phyloP scores from a whole-genome alignment of 2,113 vertebrate species.

The Capreolus pygargus region DNA sequence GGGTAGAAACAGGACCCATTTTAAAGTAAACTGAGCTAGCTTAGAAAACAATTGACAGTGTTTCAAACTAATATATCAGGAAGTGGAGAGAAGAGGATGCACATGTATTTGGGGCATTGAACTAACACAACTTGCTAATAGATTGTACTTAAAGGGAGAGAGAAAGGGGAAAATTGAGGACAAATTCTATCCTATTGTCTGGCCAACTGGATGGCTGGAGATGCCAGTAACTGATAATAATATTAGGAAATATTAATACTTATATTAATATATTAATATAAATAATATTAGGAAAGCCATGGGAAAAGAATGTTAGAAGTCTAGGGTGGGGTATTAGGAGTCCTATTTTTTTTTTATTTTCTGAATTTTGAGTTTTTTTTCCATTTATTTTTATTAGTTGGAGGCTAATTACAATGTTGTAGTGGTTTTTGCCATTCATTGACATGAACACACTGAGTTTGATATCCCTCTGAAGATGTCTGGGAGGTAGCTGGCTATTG shows the following conservation, averaged over 20 bases:
- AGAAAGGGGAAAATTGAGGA: background rate
- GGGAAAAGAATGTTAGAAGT: background rate
- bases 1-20: background rate
- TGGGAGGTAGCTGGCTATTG: background rate
- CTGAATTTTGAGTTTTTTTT: no score
- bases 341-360: background rate
- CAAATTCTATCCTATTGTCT: background rate
- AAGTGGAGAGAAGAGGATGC: background rate
- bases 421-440: no score
- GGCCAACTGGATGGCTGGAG: background rate
- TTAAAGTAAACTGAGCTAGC: background rate
- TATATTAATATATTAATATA: no score
- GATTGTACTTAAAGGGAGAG: background rate
- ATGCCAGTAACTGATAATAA: background rate
- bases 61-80: background rate
- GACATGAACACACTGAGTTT: background rate
- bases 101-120: background rate
- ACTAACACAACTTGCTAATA: background rate
- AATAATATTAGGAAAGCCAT: background rate
- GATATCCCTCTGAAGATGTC: background rate
- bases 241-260: background rate
- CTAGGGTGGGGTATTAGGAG: background rate
- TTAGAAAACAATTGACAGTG: background rate
- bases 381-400: no score
- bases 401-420: no score